Base-by-base conservation (phyloP, 1,140 invertebrate species). In the Notospermus geniculatus region DNA sequence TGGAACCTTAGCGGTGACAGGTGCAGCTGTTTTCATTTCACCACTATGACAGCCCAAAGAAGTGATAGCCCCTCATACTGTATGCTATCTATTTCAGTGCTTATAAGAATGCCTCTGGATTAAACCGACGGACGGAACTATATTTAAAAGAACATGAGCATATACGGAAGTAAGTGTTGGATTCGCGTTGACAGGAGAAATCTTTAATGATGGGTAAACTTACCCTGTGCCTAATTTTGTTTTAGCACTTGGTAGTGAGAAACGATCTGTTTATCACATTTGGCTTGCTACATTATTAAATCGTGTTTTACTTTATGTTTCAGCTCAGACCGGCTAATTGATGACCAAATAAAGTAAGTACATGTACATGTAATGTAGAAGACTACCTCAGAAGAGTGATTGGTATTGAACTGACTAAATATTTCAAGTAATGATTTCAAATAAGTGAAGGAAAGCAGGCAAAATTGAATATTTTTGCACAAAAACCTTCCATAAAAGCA, bases 61-160 rank as follows among this genome's bases (percentile, higher is more conserved):
- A 17, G 45, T 56, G 59, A 45, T 41, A 46, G 43, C 61, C 56
- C 62, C 39, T 19, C 27, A 50, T 50, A 57, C 30, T 66, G 50
- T 68, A 67, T 76, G 5, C n/a, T 50, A 5, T 78, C 52, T 60
- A 55, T 75, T 84, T 59, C 72, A 88, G 86, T 75, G 84, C 84
- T 32, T 87, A 85, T 65, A 88, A 88, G 71, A 85, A 78, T 66
- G 77, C 78, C 7, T 77, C 80, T 36, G 88, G 91, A 25, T 84
- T 94, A 52, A 95, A 91, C 75, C 85, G 92, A 67, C 85, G 92
- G 70, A 82, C 83, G 58, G 95, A 97, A 79, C 87, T 95, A 81
- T 96, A 93, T 80, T 80, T 93, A 55, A 97, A 97, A 82, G 95
- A 97, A 81, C 89, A 89, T 79, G 89, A 91, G 70, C 93, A 96